Conservation (phyloP, 2,113 vertebrate genomes). For the Acanthochromis polyacanthus region DNA sequence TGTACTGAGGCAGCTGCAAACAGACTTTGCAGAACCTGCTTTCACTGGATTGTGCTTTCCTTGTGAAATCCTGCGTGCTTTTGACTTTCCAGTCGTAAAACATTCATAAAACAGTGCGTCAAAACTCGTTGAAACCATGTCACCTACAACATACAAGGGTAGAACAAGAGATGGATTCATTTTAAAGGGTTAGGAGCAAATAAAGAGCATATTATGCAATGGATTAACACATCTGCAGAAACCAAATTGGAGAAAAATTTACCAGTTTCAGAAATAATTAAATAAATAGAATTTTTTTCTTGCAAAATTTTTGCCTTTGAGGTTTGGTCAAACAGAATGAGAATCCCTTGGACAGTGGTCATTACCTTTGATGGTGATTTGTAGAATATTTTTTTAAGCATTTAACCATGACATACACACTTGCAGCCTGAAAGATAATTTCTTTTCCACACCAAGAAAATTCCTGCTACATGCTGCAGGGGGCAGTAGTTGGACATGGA, state of each 20-base stretch:
- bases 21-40: no score
- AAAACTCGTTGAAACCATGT: neutral
- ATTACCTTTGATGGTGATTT: no score
- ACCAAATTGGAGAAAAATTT: no score
- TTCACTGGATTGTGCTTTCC: neutral
- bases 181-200: neutral
- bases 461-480: conserved; percentile 60
- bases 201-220: neutral
- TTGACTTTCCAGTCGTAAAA: neutral
- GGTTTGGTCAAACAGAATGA: neutral
- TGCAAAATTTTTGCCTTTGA: neutral
- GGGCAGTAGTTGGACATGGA: conserved; percentile 74
- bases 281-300: no score
- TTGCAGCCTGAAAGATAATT: no score
- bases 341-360: no score
- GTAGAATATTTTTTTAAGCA: no score
- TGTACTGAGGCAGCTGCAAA: no score
- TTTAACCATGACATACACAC: no score
- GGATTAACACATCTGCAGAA: no score
- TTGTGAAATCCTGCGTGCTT: neutral
- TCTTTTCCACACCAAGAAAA: neutral
- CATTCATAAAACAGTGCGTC: neutral
- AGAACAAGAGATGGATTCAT: neutral
- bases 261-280: no score
- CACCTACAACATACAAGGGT: neutral